A percentile compares a stretch with the other conserved stretches of the same genome.
phyloP scores from a whole-genome alignment of 2,797 vertebrate species.

The Pseudochromis fuscus region DNA sequence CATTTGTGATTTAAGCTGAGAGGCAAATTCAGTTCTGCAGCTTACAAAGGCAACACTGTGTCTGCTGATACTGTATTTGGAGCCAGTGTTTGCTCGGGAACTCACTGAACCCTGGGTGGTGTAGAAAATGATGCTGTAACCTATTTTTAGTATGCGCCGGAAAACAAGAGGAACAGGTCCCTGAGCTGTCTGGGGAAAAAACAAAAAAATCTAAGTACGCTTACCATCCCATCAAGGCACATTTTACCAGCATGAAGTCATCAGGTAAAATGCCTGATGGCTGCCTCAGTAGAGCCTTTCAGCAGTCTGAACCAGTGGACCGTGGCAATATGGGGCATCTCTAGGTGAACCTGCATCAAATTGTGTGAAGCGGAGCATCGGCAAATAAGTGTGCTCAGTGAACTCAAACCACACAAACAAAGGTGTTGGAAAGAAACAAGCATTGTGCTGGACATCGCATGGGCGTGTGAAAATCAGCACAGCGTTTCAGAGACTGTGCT shows the following conservation, averaged over 20 bases:
- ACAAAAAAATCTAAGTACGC: not conserved
- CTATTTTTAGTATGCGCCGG: constrained; percentile 11
- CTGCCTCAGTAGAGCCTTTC: constrained; percentile 24
- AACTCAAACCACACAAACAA: constrained; percentile 34
- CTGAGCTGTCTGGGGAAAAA: not conserved
- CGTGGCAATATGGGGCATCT: constrained; percentile 9
- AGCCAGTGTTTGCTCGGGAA: not conserved
- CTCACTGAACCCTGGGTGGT: not conserved
- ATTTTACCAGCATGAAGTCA: constrained; percentile 23
- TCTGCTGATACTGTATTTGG: not conserved
- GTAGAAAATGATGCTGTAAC: constrained; percentile 16
- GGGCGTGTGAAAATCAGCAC: constrained; percentile 4
- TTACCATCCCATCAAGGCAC: constrained; percentile 23
- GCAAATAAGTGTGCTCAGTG: constrained; percentile 21
- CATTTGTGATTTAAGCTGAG: not conserved
- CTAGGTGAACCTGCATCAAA: constrained; percentile 32
- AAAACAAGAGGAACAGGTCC: constrained; percentile 17
- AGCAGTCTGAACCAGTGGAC: constrained; percentile 33
- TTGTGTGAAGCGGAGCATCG: constrained; percentile 35
- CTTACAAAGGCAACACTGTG: not conserved
- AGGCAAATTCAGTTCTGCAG: not conserved
- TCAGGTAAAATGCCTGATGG: constrained; percentile 26
- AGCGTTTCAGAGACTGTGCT: constrained; percentile 21
- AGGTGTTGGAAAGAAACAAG: constrained; percentile 22
- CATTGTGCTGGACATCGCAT: not conserved